Evolutionary conservation across 2,113 vertebrate genomes (phyloP).

Genomic region (Alethe castanea): DNA sequence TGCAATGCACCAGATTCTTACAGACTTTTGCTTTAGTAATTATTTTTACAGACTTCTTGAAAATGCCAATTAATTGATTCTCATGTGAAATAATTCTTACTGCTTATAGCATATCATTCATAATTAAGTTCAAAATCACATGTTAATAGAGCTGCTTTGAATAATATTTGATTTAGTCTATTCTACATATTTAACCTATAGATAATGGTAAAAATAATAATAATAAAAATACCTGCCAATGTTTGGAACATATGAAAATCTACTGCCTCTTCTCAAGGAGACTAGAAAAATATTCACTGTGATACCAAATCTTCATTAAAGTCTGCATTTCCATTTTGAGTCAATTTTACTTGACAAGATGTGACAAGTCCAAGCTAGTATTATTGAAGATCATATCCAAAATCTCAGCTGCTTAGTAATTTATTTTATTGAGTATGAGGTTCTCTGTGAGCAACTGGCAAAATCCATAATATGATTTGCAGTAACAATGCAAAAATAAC

Average conservation of each 20-base stretch:
- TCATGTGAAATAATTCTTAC: background rate
- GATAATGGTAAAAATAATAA: background rate
- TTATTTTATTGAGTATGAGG: background rate
- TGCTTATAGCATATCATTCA: background rate
- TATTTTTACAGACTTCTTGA: slow-evolving; percentile 37
- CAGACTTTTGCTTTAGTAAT: slow-evolving; percentile 12
- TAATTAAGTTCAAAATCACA: slow-evolving; percentile 36
- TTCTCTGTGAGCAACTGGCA: background rate
- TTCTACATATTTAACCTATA: background rate
- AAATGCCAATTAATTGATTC: slow-evolving; percentile 30
- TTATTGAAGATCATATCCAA: background rate
- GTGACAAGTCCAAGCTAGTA: background rate
- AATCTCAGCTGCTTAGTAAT: background rate
- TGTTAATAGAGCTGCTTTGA: background rate
- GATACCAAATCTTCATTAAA: background rate
- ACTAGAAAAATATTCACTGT: background rate
- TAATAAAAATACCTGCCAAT: background rate
- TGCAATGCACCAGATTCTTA: background rate
- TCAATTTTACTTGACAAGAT: background rate
- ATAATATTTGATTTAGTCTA: background rate
- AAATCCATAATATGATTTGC: background rate
- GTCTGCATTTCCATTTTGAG: background rate
- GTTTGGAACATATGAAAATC: background rate
- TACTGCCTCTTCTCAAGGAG: background rate
- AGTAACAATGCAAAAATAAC: background rate